phyloP scores from a whole-genome alignment of 2,888 invertebrate species.

The Entomobrya multifasciata region DNA sequence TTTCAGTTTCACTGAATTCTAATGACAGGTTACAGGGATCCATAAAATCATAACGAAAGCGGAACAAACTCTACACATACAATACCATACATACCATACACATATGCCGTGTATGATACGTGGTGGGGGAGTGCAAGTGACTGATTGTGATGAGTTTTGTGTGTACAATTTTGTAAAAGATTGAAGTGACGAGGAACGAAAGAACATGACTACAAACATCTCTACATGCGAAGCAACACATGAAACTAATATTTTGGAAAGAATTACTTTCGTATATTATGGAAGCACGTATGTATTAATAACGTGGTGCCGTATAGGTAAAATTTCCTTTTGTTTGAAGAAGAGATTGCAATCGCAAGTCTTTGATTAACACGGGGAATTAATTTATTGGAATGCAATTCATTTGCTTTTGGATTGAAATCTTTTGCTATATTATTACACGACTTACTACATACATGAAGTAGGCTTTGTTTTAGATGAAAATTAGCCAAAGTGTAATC shows the following conservation, averaged over 20 bases:
- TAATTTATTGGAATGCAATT: conserved; percentile 41
- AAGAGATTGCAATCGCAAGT: conserved; percentile 16
- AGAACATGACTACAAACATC: too few relatives aligned
- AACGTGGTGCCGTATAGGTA: background rate
- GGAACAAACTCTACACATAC: background rate
- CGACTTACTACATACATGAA: background rate
- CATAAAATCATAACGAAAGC: background rate
- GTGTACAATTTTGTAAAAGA: background rate
- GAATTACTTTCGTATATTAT: background rate
- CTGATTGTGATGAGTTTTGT: background rate
- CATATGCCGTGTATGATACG: too few relatives aligned
- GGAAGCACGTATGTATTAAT: background rate
- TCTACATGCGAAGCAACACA: background rate
- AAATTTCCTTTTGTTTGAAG: too few relatives aligned
- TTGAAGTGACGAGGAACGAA: too few relatives aligned
- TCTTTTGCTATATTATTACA: background rate
- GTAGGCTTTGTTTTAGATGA: background rate
- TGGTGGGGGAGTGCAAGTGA: background rate
- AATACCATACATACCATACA: conserved; percentile 1
- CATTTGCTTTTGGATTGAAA: conserved; percentile 28
- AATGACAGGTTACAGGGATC: too few relatives aligned
- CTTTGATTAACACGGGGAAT: conserved; percentile 40
- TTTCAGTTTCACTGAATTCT: conserved; percentile 19
- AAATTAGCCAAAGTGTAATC: background rate
- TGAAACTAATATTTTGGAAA: conserved; percentile 8